Conservation (phyloP, 2,888 invertebrate species). For the Hypena proboscidalis region DNA sequence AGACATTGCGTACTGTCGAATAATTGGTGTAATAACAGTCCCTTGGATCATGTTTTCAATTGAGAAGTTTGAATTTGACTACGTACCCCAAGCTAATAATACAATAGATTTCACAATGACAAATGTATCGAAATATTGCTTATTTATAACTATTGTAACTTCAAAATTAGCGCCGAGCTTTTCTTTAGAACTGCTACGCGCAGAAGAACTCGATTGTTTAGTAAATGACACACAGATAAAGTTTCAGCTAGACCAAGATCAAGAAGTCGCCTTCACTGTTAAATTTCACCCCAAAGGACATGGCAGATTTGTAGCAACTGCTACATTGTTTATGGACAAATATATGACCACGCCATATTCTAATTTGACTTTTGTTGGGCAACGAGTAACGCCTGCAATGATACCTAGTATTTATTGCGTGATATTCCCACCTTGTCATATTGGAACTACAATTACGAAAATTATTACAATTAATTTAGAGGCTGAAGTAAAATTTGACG, state of each 20-base stretch:
- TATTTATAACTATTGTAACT: constrained; percentile 63
- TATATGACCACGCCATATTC: constrained; percentile 67
- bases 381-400: constrained; percentile 59
- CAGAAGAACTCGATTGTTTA: constrained; percentile 51
- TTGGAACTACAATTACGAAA: constrained; percentile 53
- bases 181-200: constrained; percentile 54
- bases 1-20: constrained; percentile 71
- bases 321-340: constrained; percentile 71
- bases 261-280: constrained; percentile 51
- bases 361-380: constrained; percentile 73
- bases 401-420: constrained; percentile 59
- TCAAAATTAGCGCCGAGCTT: constrained; percentile 68
- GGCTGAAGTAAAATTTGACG: constrained; percentile 47
- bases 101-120: constrained; percentile 65
- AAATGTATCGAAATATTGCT: constrained; percentile 72
- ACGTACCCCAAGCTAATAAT: constrained; percentile 48
- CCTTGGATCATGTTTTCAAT: constrained; percentile 72
- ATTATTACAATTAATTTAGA: constrained; percentile 59
- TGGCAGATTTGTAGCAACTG: constrained; percentile 68
- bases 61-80: constrained; percentile 71
- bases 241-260: constrained; percentile 61
- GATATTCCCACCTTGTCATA: constrained; percentile 68
- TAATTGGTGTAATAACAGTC: constrained; percentile 72
- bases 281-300: constrained; percentile 71
- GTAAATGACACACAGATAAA: constrained; percentile 63